A percentile compares a stretch with the other conserved stretches of the same genome.
Evolutionary conservation across 2,888 invertebrate genomes (phyloP).

Genomic region (Pollenia angustigena): DNA sequence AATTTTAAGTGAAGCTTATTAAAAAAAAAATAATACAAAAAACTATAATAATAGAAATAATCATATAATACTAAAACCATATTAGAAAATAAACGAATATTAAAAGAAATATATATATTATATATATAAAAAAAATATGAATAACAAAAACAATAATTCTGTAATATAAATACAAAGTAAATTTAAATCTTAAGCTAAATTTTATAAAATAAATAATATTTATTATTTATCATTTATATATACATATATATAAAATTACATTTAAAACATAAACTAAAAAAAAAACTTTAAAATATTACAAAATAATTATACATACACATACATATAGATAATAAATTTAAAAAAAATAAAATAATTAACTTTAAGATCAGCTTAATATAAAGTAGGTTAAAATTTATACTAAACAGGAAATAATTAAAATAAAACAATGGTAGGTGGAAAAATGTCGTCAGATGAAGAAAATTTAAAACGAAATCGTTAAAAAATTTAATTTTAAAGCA

Average conservation of each 20-base stretch:
- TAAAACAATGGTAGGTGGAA: slow-evolving; percentile 18
- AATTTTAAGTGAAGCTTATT: slow-evolving; percentile 71
- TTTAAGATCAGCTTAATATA: slow-evolving; percentile 63
- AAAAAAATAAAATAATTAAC: slow-evolving; percentile 25
- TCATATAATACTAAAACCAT: slow-evolving; percentile 33
- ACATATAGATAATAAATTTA: slow-evolving; percentile 15
- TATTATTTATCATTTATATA: slow-evolving; percentile 63
- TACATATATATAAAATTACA: slow-evolving; percentile 22
- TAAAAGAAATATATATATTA: not conserved
- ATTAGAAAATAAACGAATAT: slow-evolving; percentile 64
- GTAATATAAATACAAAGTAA: slow-evolving; percentile 58
- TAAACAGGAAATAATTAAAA: slow-evolving; percentile 50
- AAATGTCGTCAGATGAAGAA: slow-evolving; percentile 37
- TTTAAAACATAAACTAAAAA: slow-evolving; percentile 28
- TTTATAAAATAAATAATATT: slow-evolving; percentile 53
- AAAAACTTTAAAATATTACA: slow-evolving; percentile 34
- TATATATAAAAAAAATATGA: slow-evolving; percentile 18
- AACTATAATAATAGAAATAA: slow-evolving; percentile 21
- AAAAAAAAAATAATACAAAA: slow-evolving; percentile 24
- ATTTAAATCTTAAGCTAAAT: slow-evolving; percentile 45
- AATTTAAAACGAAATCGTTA: slow-evolving; percentile 54
- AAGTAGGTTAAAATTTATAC: slow-evolving; percentile 72
- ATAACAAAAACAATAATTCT: slow-evolving; percentile 62
- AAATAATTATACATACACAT: not conserved
- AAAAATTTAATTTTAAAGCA: slow-evolving; percentile 63